Conservation (phyloP, 2,797 vertebrate species). For the Enteromius thamalakanensis region DNA sequence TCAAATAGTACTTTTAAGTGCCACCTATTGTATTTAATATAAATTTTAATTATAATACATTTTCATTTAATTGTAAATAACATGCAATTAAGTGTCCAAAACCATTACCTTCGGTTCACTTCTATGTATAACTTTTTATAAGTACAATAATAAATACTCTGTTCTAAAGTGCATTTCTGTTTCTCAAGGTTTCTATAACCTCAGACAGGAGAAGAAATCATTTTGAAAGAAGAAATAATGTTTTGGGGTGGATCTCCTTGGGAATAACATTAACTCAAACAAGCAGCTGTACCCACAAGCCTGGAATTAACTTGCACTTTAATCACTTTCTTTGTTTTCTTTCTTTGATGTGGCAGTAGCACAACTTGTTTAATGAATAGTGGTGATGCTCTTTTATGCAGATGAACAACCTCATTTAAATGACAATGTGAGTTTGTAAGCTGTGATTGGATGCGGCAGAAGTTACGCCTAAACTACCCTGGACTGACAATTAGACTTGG, state of each 20-base stretch:
- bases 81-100: neutral
- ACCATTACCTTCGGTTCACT: neutral
- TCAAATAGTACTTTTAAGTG: neutral
- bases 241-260: neutral
- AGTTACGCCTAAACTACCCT: conserved; percentile 22
- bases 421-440: conserved; percentile 43
- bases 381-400: conserved; percentile 15
- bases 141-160: neutral
- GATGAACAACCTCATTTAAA: conserved; percentile 34
- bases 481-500: conserved; percentile 19
- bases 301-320: conserved; percentile 21
- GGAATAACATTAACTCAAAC: conserved; percentile 25
- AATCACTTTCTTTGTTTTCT: conserved; percentile 34
- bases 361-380: conserved; percentile 29
- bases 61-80: neutral
- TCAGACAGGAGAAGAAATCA: neutral
- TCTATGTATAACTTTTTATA: neutral
- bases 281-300: conserved; percentile 24
- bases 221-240: neutral
- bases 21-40: neutral
- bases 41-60: neutral
- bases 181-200: neutral
- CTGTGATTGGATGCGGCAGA: conserved; percentile 22
- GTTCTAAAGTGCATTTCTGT: neutral
- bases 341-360: conserved; percentile 15